A percentile compares a stretch with the other conserved stretches of the same genome.
phyloP scores from a whole-genome alignment of 2,113 vertebrate species.

The Oreotrochilus melanogaster region DNA sequence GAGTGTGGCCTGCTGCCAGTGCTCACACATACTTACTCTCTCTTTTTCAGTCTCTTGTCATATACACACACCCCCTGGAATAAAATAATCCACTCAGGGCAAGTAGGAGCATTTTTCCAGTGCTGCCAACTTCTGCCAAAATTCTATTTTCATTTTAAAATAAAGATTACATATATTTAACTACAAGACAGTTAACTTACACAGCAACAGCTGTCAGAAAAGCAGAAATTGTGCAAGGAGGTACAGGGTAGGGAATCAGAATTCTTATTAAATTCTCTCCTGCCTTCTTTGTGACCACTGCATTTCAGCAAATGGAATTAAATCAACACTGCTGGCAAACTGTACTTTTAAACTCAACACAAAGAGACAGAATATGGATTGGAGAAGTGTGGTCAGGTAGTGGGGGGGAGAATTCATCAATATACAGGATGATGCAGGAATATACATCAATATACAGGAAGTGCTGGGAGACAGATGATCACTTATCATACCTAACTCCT shows the following conservation, averaged over 20 bases:
- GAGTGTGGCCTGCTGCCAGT: background rate
- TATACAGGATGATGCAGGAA: background rate
- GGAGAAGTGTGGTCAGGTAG: background rate
- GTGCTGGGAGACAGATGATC: background rate
- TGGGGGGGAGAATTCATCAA: background rate
- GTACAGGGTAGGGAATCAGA: background rate
- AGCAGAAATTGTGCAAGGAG: background rate
- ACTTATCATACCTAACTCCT: background rate
- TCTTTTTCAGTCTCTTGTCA: constrained; percentile 13
- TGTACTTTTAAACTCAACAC: background rate
- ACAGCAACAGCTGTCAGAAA: background rate
- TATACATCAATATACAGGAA: background rate
- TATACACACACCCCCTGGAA: background rate
- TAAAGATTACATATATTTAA: background rate
- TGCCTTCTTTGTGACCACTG: background rate
- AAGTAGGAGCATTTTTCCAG: background rate
- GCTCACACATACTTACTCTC: background rate
- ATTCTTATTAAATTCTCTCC: background rate
- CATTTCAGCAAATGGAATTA: background rate
- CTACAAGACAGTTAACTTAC: background rate
- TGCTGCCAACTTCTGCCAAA: constrained; percentile 1
- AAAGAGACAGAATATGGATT: background rate
- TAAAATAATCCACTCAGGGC: background rate
- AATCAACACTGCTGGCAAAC: background rate
- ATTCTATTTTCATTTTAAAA: background rate